Conservation (phyloP, 2,113 vertebrate species). For the Theristicus caerulescens region DNA sequence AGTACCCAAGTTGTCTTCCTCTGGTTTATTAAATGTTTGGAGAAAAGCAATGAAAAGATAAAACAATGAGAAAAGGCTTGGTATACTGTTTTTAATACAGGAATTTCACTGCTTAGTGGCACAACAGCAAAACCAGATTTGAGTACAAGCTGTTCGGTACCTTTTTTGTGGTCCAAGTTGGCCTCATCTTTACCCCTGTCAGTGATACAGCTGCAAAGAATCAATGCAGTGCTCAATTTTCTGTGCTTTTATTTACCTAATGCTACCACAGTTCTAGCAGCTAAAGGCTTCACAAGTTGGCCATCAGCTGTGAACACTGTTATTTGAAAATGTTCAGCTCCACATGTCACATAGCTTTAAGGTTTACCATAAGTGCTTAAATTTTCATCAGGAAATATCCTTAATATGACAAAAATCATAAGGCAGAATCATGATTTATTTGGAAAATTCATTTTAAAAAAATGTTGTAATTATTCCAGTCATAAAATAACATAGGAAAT, state of each 20-base stretch:
- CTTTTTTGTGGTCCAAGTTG: background rate
- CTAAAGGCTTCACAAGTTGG: background rate
- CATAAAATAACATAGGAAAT: background rate
- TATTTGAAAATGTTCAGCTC: background rate
- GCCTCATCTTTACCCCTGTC: background rate
- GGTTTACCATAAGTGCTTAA: background rate
- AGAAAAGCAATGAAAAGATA: background rate
- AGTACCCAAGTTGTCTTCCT: background rate
- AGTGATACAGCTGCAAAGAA: conserved; percentile 15
- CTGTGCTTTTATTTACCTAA: background rate
- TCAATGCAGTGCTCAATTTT: background rate
- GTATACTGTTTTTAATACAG: background rate
- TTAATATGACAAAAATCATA: background rate
- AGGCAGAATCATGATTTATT: background rate
- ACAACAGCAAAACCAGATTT: background rate
- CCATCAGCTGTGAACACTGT: background rate
- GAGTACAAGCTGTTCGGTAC: conserved; percentile 21
- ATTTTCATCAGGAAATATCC: background rate
- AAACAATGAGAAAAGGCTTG: background rate
- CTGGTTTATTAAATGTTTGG: background rate
- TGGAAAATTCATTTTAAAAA: background rate
- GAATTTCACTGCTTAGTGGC: background rate
- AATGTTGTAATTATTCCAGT: background rate
- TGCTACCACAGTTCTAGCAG: background rate
- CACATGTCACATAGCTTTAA: background rate